Percentiles rank a stretch among this genome's conserved stretches.
Evolutionary conservation across 2,888 invertebrate genomes (phyloP).

Genomic region (Ceraclea dissimilis): DNA sequence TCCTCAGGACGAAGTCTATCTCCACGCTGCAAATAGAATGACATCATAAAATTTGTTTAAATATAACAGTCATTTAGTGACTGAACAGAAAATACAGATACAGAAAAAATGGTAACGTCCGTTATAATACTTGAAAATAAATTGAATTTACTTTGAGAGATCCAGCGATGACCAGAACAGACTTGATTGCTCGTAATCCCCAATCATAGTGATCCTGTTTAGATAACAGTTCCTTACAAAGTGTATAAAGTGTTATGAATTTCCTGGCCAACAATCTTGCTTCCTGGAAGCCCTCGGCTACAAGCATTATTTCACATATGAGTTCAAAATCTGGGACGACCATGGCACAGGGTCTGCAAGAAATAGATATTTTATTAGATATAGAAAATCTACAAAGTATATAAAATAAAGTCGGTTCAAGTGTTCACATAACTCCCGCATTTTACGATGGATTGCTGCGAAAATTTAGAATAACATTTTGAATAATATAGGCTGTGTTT

Average conservation of each 20-base stretch:
- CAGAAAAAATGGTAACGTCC: no score
- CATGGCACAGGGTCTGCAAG: constrained; percentile 86
- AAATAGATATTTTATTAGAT: not conserved
- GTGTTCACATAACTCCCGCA: no score
- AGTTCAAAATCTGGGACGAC: constrained; percentile 94
- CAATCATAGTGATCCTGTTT: constrained; percentile 97
- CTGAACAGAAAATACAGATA: no score
- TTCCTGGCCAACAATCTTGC: constrained; percentile 84
- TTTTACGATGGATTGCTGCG: no score
- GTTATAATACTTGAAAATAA: no score
- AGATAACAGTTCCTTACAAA: constrained; percentile 84
- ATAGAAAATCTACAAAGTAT: no score
- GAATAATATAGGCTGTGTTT: not conserved
- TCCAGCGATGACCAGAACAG: constrained; percentile 90
- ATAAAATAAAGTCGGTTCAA: no score
- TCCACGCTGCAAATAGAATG: constrained; percentile 44
- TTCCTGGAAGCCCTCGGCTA: constrained; percentile 91
- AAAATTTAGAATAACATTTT: not conserved
- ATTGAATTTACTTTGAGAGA: constrained; percentile 65
- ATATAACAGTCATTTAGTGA: constrained; percentile 4
- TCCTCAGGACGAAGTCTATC: constrained; percentile 77
- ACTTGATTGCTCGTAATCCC: constrained; percentile 93
- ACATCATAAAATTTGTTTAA: no score
- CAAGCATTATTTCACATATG: constrained; percentile 95
- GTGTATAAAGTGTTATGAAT: constrained; percentile 86